Percentiles rank a stretch among this genome's conserved stretches.
phyloP scores from a whole-genome alignment of 1,140 invertebrate genomes.

The Lethocerus indicus region DNA sequence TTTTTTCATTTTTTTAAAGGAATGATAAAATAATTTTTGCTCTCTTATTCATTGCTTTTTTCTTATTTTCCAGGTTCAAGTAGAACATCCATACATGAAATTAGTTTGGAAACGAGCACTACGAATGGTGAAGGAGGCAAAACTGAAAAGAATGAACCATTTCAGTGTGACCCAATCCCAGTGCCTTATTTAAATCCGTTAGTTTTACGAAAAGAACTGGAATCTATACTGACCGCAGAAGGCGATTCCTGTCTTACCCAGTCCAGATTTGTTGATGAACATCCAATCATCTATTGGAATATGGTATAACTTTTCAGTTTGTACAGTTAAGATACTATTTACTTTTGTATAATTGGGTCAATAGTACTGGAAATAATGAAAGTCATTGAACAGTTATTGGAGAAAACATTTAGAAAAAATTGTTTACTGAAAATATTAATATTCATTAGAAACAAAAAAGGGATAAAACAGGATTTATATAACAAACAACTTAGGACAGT shows the following conservation, averaged over 20 bases:
- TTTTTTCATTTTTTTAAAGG: not conserved
- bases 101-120: not conserved
- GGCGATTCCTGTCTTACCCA: constrained; percentile 72
- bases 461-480: too few relatives aligned
- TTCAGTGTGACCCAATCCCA: constrained; percentile 52
- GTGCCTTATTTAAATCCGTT: constrained; percentile 93
- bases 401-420: too few relatives aligned
- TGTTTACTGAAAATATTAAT: too few relatives aligned
- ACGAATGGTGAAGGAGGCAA: not conserved
- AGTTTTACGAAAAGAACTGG: constrained; percentile 87
- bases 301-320: constrained; percentile 31
- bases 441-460: too few relatives aligned
- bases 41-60: not conserved
- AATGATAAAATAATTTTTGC: not conserved
- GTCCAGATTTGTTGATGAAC: constrained; percentile 77
- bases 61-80: constrained; percentile 10
- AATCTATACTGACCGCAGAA: constrained; percentile 82
- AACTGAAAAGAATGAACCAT: constrained; percentile 8
- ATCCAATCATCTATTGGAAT: constrained; percentile 98
- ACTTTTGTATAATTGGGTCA: too few relatives aligned
- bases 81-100: constrained; percentile 5
- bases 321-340: too few relatives aligned
- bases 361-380: too few relatives aligned
- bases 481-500: too few relatives aligned
- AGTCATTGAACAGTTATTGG: too few relatives aligned